Evolutionary conservation across 2,797 vertebrate genomes (phyloP).

Genomic region (Pteropus rufus): DNA sequence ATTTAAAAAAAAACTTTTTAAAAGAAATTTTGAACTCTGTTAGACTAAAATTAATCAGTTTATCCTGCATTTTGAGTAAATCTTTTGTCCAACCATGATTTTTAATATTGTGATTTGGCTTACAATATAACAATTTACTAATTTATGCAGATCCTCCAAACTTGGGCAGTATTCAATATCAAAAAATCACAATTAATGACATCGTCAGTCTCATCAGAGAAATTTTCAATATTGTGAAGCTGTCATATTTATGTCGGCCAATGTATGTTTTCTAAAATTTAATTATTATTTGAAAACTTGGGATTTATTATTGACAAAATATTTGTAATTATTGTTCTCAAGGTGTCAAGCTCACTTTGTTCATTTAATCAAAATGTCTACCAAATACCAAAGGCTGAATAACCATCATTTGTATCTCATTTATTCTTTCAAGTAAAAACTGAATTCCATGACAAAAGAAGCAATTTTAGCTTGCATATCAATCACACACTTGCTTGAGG

Average conservation of each 20-base stretch:
- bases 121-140: not conserved
- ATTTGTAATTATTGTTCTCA: not conserved
- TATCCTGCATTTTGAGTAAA: not conserved
- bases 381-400: not conserved
- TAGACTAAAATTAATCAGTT: not conserved
- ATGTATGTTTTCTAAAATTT: not conserved
- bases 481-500: not conserved
- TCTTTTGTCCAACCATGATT: not conserved
- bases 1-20: not conserved
- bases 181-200: not conserved
- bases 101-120: not conserved
- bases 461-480: not conserved
- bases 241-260: not conserved
- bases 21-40: not conserved
- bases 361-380: not conserved
- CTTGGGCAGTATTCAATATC: not conserved
- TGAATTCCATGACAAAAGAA: not conserved
- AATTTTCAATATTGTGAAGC: not conserved
- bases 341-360: not conserved
- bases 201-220: not conserved
- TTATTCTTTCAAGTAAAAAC: not conserved
- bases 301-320: not conserved
- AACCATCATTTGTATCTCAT: not conserved
- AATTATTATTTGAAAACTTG: not conserved
- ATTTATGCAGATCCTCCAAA: not conserved